phyloP scores from a whole-genome alignment of 1,140 invertebrate species.

The Caenorhabditis inopinata region DNA sequence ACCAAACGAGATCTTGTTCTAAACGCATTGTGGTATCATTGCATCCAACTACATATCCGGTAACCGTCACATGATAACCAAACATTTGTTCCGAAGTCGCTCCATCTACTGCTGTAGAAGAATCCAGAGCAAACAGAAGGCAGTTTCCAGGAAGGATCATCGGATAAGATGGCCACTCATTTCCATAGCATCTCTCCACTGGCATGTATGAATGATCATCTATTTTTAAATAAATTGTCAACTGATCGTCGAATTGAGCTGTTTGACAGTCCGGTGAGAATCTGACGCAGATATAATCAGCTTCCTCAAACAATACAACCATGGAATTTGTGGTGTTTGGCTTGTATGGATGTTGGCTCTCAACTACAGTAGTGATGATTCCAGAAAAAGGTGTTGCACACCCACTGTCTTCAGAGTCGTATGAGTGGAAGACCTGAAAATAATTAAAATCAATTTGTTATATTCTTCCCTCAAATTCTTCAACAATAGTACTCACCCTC shows the following conservation, averaged over 20 bases:
- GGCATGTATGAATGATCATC: slow-evolving; percentile 72
- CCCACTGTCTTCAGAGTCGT: slow-evolving; percentile 43
- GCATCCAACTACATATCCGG: slow-evolving; percentile 48
- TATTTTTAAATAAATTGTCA: slow-evolving; percentile 75
- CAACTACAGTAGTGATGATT: slow-evolving; percentile 82
- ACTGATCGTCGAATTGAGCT: slow-evolving; percentile 85
- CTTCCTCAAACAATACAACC: slow-evolving; percentile 82
- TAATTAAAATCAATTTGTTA: no score
- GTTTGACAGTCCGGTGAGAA: slow-evolving; percentile 79
- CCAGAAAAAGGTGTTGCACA: slow-evolving; percentile 70
- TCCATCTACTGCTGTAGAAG: slow-evolving; percentile 37
- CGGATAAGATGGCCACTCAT: slow-evolving; percentile 83
- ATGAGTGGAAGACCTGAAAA: background rate
- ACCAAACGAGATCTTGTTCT: slow-evolving; percentile 61
- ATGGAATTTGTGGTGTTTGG: slow-evolving; percentile 81
- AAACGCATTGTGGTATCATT: slow-evolving; percentile 40
- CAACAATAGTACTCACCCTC: slow-evolving; percentile 4
- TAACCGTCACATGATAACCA: slow-evolving; percentile 61
- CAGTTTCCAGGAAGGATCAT: slow-evolving; percentile 78
- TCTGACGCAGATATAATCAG: slow-evolving; percentile 85
- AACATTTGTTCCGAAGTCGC: slow-evolving; percentile 47
- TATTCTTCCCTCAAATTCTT: no score
- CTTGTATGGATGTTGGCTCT: slow-evolving; percentile 95
- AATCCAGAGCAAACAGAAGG: slow-evolving; percentile 58
- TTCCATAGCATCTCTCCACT: slow-evolving; percentile 75